Conservation (phyloP, 2,113 vertebrate species). For the Puntigrus tetrazona region DNA sequence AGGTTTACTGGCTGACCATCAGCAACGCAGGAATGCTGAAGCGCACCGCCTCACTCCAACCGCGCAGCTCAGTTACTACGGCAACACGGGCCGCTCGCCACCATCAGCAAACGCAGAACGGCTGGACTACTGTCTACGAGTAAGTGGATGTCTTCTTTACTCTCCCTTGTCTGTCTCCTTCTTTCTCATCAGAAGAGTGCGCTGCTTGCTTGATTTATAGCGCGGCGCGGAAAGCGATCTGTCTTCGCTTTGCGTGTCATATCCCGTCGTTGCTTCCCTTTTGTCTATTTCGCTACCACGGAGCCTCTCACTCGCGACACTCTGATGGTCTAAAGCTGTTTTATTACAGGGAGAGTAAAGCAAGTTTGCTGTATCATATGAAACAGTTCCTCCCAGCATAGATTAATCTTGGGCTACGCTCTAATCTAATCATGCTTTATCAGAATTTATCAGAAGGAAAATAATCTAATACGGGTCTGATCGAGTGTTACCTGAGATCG, state of each 20-base stretch:
- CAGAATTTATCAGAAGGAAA: slow-evolving; percentile 35
- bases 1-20: slow-evolving; percentile 88
- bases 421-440: slow-evolving; percentile 26
- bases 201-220: neutral
- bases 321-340: neutral
- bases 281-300: slow-evolving; percentile 4
- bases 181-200: neutral
- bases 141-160: slow-evolving; percentile 67
- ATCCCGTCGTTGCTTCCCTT: neutral
- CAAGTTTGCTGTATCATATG: neutral
- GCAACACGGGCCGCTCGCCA: slow-evolving; percentile 85
- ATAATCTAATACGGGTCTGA: slow-evolving; percentile 33
- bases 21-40: slow-evolving; percentile 87
- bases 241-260: slow-evolving; percentile 33
- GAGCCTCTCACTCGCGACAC: neutral
- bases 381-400: neutral
- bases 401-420: slow-evolving; percentile 21
- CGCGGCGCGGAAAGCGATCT: neutral
- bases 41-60: slow-evolving; percentile 86
- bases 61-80: slow-evolving; percentile 87
- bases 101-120: slow-evolving; percentile 89
- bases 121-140: slow-evolving; percentile 91
- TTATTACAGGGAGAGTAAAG: neutral
- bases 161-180: neutral
- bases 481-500: slow-evolving; percentile 26